A percentile compares a stretch with the other conserved stretches of the same genome.
Evolutionary conservation across 1,140 invertebrate genomes (phyloP).

Genomic region (Bradynema listronoti): DNA sequence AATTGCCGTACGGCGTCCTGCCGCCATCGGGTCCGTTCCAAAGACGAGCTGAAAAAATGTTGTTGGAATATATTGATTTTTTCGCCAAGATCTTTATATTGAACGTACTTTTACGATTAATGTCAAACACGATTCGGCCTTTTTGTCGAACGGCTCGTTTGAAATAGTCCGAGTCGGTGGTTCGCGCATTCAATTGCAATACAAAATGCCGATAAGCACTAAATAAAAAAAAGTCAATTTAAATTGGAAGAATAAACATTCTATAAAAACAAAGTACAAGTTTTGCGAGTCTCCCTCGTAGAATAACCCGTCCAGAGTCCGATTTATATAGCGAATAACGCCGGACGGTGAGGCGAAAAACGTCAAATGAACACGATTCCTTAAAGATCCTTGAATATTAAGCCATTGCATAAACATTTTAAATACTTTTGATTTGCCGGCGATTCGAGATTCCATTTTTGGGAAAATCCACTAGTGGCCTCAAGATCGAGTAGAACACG

Average conservation of each 20-base stretch:
- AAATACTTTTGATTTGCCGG: slow-evolving; percentile 29
- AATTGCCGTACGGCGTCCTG: slow-evolving; percentile 47
- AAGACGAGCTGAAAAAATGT: no score
- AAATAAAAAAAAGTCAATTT: slow-evolving; percentile 13
- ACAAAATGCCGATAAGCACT: slow-evolving; percentile 54
- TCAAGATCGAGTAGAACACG: slow-evolving; percentile 49
- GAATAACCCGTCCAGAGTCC: slow-evolving; percentile 46
- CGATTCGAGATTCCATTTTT: slow-evolving; percentile 46
- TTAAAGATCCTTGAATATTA: slow-evolving; percentile 11
- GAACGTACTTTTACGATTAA: slow-evolving; percentile 47
- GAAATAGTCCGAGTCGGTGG: slow-evolving; percentile 50
- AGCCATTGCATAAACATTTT: not conserved
- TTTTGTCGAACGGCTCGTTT: slow-evolving; percentile 51
- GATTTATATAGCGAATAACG: slow-evolving; percentile 51
- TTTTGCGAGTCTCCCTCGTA: slow-evolving; percentile 31
- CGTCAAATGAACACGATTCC: slow-evolving; percentile 50
- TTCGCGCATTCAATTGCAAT: slow-evolving; percentile 44
- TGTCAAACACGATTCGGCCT: slow-evolving; percentile 50
- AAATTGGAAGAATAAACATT: not conserved
- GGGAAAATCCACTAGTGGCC: slow-evolving; percentile 37
- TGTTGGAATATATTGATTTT: slow-evolving; percentile 7
- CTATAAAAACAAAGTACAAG: slow-evolving; percentile 6
- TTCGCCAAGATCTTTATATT: slow-evolving; percentile 14
- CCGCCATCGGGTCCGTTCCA: slow-evolving; percentile 54
- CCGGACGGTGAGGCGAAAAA: slow-evolving; percentile 55